A percentile compares a stretch with the other conserved stretches of the same genome.
phyloP scores from a whole-genome alignment of 2,888 invertebrate species.

The Melanchra persicariae region DNA sequence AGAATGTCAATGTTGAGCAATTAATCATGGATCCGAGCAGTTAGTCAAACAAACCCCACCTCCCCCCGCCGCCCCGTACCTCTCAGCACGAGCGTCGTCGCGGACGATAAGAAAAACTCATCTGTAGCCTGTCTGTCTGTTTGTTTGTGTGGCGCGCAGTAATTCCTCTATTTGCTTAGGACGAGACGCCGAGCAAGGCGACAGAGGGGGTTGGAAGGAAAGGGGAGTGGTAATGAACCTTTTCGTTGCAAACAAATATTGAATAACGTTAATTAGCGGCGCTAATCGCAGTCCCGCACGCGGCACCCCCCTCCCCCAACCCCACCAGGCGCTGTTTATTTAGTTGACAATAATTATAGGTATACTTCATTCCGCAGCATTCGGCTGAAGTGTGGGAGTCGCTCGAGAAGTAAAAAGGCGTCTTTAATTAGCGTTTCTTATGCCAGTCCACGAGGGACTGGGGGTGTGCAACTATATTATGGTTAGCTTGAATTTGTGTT shows the following conservation, averaged over 20 bases:
- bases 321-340: slow-evolving; percentile 33
- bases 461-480: too few species aligned
- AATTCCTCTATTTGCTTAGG: slow-evolving; percentile 63
- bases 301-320: background rate
- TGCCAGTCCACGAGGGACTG: slow-evolving; percentile 27
- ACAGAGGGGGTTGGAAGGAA: background rate
- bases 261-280: slow-evolving; percentile 66
- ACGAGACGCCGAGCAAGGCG: slow-evolving; percentile 40
- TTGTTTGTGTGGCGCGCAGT: slow-evolving; percentile 51
- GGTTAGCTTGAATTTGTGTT: slow-evolving; percentile 1
- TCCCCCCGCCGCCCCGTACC: too few species aligned
- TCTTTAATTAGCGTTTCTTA: slow-evolving; percentile 37
- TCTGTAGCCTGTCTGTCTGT: slow-evolving; percentile 52
- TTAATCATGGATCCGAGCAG: slow-evolving; percentile 23
- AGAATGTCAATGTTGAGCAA: slow-evolving; percentile 26
- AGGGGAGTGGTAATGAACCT: slow-evolving; percentile 54
- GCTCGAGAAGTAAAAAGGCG: slow-evolving; percentile 10
- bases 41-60: slow-evolving; percentile 21
- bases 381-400: background rate
- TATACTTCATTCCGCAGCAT: slow-evolving; percentile 22
- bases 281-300: slow-evolving; percentile 63
- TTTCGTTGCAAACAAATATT: slow-evolving; percentile 66
- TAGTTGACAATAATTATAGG: slow-evolving; percentile 36
- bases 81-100: slow-evolving; percentile 4
- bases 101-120: slow-evolving; percentile 59